Evolutionary conservation across 1,140 invertebrate genomes (phyloP).

Genomic region (Drosophila fuyamai): DNA sequence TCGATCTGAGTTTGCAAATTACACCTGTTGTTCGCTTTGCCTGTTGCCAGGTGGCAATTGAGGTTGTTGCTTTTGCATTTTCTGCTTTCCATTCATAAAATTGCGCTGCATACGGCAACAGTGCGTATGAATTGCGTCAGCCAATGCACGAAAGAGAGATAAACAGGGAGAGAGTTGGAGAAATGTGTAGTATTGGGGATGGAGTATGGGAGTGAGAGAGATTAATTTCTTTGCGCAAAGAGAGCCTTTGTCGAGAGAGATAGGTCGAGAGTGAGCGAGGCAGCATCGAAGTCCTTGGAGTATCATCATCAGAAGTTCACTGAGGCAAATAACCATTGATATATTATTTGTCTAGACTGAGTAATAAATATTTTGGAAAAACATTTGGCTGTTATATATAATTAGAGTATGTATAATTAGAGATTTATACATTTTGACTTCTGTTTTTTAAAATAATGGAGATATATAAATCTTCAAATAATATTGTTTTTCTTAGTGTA

Average conservation of each 20-base stretch:
- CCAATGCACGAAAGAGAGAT: conserved; percentile 30
- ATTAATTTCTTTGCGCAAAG: conserved; percentile 16
- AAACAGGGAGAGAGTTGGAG: conserved; percentile 34
- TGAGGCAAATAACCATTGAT: neutral
- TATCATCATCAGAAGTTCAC: conserved; percentile 9
- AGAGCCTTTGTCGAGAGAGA: neutral
- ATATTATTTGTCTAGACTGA: no score
- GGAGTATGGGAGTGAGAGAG: conserved; percentile 3
- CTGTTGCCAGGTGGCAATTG: conserved; percentile 32
- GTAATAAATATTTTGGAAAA: no score
- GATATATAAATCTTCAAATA: no score
- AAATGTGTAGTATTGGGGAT: conserved; percentile 9
- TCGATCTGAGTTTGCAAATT: conserved; percentile 5
- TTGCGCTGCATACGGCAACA: conserved; percentile 65
- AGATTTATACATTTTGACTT: no score
- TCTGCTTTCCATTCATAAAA: conserved; percentile 78
- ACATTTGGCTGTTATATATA: no score
- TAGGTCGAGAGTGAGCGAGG: neutral
- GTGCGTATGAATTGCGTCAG: conserved; percentile 65
- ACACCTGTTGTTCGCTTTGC: conserved; percentile 38
- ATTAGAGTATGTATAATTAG: no score
- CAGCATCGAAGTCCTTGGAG: conserved; percentile 19
- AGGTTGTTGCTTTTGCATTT: conserved; percentile 24
- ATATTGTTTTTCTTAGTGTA: neutral
- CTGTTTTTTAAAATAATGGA: no score